Conservation (phyloP, 2,113 vertebrate species). For the Sorex araneus region DNA sequence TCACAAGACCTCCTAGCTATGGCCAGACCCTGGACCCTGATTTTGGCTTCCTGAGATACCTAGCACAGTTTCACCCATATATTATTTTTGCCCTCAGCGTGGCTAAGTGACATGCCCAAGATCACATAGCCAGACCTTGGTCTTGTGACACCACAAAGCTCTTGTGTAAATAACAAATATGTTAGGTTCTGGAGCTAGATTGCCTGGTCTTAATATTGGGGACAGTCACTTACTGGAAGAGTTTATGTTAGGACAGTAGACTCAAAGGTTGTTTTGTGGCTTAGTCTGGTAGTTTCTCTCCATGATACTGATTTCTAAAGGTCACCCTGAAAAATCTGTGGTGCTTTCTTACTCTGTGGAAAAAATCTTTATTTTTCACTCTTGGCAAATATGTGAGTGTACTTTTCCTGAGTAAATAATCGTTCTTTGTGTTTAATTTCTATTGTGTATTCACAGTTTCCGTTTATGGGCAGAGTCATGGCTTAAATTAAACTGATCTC, state of each 20-base stretch:
- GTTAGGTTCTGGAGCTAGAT: neutral
- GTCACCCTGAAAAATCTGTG: constrained; percentile 24
- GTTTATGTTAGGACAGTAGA: neutral
- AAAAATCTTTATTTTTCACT: constrained; percentile 60
- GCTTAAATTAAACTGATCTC: constrained; percentile 52
- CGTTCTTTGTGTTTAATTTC: constrained; percentile 73
- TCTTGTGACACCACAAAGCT: neutral
- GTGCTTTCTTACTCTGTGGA: neutral
- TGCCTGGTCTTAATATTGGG: neutral
- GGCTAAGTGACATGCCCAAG: neutral
- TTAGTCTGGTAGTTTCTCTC: neutral
- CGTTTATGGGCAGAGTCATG: constrained; percentile 43
- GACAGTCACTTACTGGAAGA: neutral
- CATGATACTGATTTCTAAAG: constrained; percentile 1
- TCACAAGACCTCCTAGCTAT: neutral
- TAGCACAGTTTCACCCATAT: neutral
- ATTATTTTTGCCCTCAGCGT: neutral
- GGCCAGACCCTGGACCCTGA: neutral
- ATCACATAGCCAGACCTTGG: neutral
- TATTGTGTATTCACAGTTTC: constrained; percentile 66
- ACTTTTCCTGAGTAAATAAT: constrained; percentile 74
- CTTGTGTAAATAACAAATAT: neutral
- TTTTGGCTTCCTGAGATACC: neutral
- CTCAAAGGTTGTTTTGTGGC: constrained; percentile 3
- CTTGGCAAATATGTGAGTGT: constrained; percentile 61